These are phyloP conservation scores for Paramormyrops kingsleyae DNA, from an alignment of 2,113 vertebrate species.

Conservation along the genomic window DNA sequence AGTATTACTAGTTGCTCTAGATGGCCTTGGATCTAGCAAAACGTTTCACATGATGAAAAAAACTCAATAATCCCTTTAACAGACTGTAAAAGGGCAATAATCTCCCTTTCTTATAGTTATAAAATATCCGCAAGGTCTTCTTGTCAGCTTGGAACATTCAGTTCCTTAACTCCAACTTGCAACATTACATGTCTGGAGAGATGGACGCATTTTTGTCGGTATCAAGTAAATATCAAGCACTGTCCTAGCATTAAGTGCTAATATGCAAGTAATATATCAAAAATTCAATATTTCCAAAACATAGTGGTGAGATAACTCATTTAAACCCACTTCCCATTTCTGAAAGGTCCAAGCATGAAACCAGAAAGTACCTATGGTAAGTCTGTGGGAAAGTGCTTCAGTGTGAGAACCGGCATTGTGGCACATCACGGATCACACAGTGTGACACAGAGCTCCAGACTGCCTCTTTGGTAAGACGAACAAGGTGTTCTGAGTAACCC, in stretches of 20 bases:
- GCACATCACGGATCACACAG: not conserved
- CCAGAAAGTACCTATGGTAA: not conserved
- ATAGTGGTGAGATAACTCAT: not conserved
- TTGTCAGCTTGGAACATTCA: not conserved
- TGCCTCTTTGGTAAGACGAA: not conserved
- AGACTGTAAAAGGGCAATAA: not conserved
- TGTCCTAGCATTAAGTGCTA: not conserved
- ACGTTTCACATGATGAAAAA: not conserved
- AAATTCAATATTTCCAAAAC: not conserved
- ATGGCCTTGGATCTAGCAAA: not conserved
- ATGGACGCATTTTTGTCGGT: not conserved
- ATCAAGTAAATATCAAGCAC: not conserved
- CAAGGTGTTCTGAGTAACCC: not conserved
- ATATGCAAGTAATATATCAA: not conserved
- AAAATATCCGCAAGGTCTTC: not conserved
- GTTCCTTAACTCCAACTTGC: not conserved
- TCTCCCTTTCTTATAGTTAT: not conserved
- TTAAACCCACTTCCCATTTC: not conserved
- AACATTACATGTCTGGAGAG: not conserved
- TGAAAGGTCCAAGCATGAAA: not conserved
- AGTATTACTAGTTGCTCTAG: not conserved
- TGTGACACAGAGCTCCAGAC: not conserved
- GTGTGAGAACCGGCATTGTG: not conserved
- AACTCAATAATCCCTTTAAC: not conserved
- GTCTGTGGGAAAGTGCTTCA: not conserved